A percentile compares a stretch with the other conserved stretches of the same genome.
Conservation (phyloP, 30 jellyfish, hydroid and myxozoan genomes). For the Catostylus mosaicus region DNA sequence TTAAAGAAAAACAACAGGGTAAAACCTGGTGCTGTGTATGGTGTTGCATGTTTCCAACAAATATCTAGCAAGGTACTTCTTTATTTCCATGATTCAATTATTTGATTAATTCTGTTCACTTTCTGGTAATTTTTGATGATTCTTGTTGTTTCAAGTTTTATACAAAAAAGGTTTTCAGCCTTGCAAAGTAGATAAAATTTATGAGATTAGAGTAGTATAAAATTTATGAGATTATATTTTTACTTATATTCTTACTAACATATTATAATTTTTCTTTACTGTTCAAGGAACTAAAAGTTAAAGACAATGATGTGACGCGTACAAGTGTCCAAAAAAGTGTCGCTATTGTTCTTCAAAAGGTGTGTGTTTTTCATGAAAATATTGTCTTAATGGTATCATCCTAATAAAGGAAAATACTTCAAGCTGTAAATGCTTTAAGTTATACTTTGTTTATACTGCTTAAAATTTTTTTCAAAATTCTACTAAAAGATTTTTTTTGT, state of each 20-base stretch:
- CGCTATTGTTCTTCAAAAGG: conserved; percentile 77
- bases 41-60: conserved; percentile 92
- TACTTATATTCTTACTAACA: too few relatives aligned
- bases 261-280: background rate
- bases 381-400: too few relatives aligned
- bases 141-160: background rate
- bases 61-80: conserved; percentile 77
- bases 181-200: too few relatives aligned
- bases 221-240: too few relatives aligned
- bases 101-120: background rate
- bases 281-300: conserved; percentile 75
- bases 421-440: too few relatives aligned
- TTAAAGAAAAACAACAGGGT: conserved; percentile 44
- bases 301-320: conserved; percentile 87
- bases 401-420: too few relatives aligned
- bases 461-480: too few relatives aligned
- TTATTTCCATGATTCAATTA: background rate
- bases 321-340: conserved; percentile 96
- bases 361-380: background rate
- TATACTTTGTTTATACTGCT: too few relatives aligned
- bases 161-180: too few relatives aligned
- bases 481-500: background rate
- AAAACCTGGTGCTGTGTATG: conserved; percentile 72
- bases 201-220: too few relatives aligned
- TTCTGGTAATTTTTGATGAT: background rate